Percentiles rank a stretch among this genome's conserved stretches.
Evolutionary conservation across 2,113 vertebrate genomes (phyloP).

Genomic region (Hylia prasina): DNA sequence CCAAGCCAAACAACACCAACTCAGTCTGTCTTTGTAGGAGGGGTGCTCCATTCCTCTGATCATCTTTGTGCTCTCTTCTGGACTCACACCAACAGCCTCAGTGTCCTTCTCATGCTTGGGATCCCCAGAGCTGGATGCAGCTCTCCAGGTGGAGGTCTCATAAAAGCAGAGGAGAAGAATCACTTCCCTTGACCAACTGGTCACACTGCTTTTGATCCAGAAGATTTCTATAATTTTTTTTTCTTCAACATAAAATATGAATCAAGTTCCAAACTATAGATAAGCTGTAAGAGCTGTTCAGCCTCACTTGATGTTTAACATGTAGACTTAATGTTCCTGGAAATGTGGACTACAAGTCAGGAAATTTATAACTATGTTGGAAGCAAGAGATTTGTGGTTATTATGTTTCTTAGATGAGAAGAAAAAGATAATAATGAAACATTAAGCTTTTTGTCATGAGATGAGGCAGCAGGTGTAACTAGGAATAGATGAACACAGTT

Average conservation of each 20-base stretch:
- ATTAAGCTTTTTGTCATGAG: neutral
- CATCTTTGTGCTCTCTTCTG: neutral
- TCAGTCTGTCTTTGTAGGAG: neutral
- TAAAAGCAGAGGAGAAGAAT: neutral
- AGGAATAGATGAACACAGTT: neutral
- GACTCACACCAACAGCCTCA: neutral
- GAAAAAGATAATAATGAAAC: constrained; percentile 8
- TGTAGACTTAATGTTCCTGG: neutral
- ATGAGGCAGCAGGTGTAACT: neutral
- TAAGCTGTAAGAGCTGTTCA: neutral
- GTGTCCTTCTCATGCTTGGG: too few relatives aligned
- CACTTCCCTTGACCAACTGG: neutral
- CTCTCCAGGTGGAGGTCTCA: neutral
- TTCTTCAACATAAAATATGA: constrained; percentile 13
- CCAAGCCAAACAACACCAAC: neutral
- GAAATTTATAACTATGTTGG: neutral
- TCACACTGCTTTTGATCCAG: neutral
- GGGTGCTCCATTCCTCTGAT: neutral
- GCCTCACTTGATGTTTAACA: constrained; percentile 27
- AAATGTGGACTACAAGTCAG: neutral
- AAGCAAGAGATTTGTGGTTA: constrained; percentile 1
- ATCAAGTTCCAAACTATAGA: neutral
- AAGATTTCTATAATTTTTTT: neutral
- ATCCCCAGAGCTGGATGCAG: neutral
- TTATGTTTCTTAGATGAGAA: constrained; percentile 26